These are phyloP conservation scores for Volucella bombylans DNA, from an alignment of 2,888 invertebrate genomes.

Conservation along the genomic window DNA sequence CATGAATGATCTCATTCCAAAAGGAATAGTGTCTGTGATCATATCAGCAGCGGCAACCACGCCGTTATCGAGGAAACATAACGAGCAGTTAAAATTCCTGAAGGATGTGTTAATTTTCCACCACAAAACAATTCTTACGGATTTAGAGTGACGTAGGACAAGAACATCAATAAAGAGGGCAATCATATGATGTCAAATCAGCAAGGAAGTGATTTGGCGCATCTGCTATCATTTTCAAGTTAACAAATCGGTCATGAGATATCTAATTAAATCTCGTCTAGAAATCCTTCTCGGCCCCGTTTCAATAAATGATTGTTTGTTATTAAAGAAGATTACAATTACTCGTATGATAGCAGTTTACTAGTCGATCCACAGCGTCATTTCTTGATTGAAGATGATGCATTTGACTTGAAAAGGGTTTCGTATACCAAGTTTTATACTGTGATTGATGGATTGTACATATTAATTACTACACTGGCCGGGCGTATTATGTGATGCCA, in stretches of 20 bases:
- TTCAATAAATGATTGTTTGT: conserved; percentile 59
- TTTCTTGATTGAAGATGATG: conserved; percentile 77
- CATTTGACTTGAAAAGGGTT: conserved; percentile 77
- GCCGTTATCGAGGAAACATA: too few relatives aligned
- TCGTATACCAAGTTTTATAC: conserved; percentile 59
- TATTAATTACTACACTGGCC: conserved; percentile 76
- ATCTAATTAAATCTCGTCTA: conserved; percentile 75
- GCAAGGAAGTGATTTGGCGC: neutral
- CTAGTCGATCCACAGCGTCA: conserved; percentile 75
- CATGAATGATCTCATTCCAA: too few relatives aligned
- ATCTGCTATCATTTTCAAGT: conserved; percentile 18
- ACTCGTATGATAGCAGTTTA: too few relatives aligned
- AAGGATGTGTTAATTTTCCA: conserved; percentile 74
- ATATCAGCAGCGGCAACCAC: too few relatives aligned
- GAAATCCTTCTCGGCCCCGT: conserved; percentile 75
- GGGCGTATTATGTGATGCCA: conserved; percentile 75
- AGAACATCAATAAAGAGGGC: conserved; percentile 36
- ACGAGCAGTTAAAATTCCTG: too few relatives aligned
- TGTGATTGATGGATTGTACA: conserved; percentile 65
- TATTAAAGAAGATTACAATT: too few relatives aligned
- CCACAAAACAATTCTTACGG: conserved; percentile 75
- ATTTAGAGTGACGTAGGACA: conserved; percentile 70
- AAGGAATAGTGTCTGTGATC: too few relatives aligned
- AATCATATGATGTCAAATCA: conserved; percentile 11
- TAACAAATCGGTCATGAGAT: conserved; percentile 71